Evolutionary conservation across 1,140 invertebrate species (phyloP).

Genomic region (Drosophila nigrodunni): DNA sequence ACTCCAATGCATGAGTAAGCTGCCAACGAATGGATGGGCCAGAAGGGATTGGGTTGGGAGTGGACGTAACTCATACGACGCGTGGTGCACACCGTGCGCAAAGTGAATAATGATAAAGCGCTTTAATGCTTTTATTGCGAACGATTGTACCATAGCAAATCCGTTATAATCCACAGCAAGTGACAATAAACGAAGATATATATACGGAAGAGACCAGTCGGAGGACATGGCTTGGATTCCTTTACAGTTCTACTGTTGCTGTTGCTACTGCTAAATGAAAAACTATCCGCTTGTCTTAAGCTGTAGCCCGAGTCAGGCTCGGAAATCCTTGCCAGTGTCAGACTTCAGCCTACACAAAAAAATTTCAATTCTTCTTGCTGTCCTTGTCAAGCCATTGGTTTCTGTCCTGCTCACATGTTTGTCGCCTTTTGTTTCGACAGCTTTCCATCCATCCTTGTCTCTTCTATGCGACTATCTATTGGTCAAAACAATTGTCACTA

Average conservation of each 20-base stretch:
- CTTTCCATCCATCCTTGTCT: not conserved
- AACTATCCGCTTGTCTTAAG: constrained; percentile 67
- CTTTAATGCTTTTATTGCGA: constrained; percentile 79
- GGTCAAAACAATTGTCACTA: constrained; percentile 36
- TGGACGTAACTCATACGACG: constrained; percentile 55
- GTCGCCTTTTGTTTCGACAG: constrained; percentile 32
- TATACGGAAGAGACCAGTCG: constrained; percentile 16
- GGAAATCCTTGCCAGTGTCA: constrained; percentile 46
- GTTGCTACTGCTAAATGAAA: constrained; percentile 46
- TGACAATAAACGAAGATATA: constrained; percentile 78
- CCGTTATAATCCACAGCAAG: constrained; percentile 81
- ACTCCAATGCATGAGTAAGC: constrained; percentile 14
- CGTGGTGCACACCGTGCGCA: constrained; percentile 63
- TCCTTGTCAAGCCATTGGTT: not conserved
- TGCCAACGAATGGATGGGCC: constrained; percentile 5
- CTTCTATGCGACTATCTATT: not conserved
- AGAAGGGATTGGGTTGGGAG: not conserved
- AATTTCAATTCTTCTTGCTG: not conserved
- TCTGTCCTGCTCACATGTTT: constrained; percentile 15
- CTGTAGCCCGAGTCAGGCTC: constrained; percentile 17
- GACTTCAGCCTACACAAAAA: constrained; percentile 28
- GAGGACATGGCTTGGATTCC: not conserved
- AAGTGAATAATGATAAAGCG: constrained; percentile 81
- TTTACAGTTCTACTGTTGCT: not conserved
- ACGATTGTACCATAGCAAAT: constrained; percentile 74